A percentile compares a stretch with the other conserved stretches of the same genome.
Conservation (phyloP, 2,113 vertebrate species). For the Sturnira hondurensis region DNA sequence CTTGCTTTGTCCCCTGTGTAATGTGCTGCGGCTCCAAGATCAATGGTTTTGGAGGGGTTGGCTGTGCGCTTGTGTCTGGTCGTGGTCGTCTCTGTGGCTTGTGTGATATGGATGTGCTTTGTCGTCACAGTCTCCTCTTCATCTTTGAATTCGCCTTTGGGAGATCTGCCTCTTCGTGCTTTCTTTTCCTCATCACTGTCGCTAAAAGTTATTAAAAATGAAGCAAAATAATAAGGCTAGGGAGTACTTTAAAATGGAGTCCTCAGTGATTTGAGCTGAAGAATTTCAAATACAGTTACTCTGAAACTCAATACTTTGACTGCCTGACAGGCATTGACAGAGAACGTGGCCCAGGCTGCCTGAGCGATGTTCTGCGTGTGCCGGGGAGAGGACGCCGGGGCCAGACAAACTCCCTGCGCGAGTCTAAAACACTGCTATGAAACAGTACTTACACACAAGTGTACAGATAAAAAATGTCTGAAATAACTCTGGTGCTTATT, state of each 20-base stretch:
- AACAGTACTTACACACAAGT: conserved; percentile 1
- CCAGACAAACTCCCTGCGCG: background rate
- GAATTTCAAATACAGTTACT: conserved; percentile 54
- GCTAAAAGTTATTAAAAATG: conserved; percentile 82
- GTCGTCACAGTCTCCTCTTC: conserved; percentile 96
- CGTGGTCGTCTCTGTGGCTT: conserved; percentile 94
- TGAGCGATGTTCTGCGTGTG: conserved; percentile 17
- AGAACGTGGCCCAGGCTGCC: conserved; percentile 13
- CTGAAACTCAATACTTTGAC: conserved; percentile 33
- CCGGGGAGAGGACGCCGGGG: background rate
- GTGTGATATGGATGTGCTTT: conserved; percentile 93
- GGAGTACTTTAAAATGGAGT: conserved; percentile 37
- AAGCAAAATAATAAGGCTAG: conserved; percentile 51
- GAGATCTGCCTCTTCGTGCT: conserved; percentile 87
- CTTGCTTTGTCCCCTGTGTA: conserved; percentile 92
- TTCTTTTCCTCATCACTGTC: conserved; percentile 91
- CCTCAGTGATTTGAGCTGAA: conserved; percentile 45
- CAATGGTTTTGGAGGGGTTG: conserved; percentile 94
- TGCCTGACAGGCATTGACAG: conserved; percentile 48
- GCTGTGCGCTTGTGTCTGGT: conserved; percentile 91
- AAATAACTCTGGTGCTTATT: conserved; percentile 17
- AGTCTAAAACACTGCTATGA: conserved; percentile 11
- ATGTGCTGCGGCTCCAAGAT: conserved; percentile 94
- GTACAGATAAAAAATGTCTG: background rate
- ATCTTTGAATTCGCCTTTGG: conserved; percentile 93